Percentiles rank a stretch among this genome's conserved stretches.
These are phyloP conservation scores for Geotrupes spiniger DNA, from an alignment of 2,888 invertebrate species.

Conservation along the genomic window DNA sequence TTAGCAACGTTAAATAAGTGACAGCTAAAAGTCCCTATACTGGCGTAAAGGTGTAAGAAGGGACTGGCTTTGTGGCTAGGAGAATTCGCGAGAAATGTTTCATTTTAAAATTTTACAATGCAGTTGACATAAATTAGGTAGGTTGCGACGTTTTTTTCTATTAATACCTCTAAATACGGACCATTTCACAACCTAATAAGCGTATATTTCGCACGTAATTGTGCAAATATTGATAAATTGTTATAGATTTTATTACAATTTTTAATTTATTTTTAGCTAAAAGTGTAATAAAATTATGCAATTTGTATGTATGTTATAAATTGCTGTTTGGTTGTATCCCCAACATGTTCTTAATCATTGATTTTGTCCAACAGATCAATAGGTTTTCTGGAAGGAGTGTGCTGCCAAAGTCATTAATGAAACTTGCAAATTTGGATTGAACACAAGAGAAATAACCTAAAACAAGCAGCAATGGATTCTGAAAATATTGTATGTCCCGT, in stretches of 20 bases:
- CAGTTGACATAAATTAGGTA: conserved; percentile 17
- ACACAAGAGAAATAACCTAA: not conserved
- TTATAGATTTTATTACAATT: conserved; percentile 10
- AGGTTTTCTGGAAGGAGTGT: conserved; percentile 27
- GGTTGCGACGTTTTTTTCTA: not conserved
- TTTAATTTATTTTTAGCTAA: conserved; percentile 4
- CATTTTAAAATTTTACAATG: conserved; percentile 8
- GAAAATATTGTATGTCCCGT: conserved; percentile 66
- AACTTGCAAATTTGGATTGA: conserved; percentile 6
- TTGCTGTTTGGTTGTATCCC: not conserved
- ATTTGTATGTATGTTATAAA: conserved; percentile 8
- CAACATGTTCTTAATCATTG: conserved; percentile 24
- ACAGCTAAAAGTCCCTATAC: conserved; percentile 15
- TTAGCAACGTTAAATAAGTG: not conserved
- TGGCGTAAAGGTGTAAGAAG: not conserved
- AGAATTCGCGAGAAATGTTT: conserved; percentile 12
- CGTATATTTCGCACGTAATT: not conserved
- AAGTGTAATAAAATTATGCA: conserved; percentile 1
- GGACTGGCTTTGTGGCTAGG: conserved; percentile 16
- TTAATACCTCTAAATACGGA: no score
- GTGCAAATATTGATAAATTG: not conserved
- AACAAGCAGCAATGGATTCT: conserved; percentile 37
- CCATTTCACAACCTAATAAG: conserved; percentile 1
- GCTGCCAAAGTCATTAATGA: conserved; percentile 14
- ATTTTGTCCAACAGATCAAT: conserved; percentile 32